Evolutionary conservation across 2,113 vertebrate species (phyloP).

Genomic region (Piliocolobus tephrosceles): DNA sequence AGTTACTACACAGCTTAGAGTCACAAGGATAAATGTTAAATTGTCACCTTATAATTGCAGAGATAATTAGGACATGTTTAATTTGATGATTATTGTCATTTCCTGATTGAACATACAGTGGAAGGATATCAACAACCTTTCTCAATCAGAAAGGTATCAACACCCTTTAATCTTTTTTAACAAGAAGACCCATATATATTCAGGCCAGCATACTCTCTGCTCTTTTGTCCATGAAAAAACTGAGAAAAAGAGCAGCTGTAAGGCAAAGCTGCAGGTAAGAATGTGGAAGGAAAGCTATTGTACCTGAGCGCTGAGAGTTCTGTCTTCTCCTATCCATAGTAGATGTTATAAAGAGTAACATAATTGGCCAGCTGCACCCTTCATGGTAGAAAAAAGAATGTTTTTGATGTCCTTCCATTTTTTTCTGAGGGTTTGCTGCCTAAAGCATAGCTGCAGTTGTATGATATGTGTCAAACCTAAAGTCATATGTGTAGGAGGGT

Average conservation of each 20-base stretch:
- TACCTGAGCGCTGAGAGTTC: background rate
- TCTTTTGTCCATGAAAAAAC: background rate
- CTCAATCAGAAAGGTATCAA: background rate
- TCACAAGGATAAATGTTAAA: background rate
- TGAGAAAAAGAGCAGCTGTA: background rate
- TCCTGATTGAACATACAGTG: background rate
- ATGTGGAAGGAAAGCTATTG: background rate
- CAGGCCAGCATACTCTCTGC: background rate
- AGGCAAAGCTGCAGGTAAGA: background rate
- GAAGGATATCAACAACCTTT: background rate
- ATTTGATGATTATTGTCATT: background rate
- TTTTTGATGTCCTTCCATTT: background rate
- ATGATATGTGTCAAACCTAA: background rate
- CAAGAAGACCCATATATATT: background rate
- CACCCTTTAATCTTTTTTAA: background rate
- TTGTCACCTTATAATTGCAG: background rate
- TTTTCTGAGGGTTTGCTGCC: background rate
- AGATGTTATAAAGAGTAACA: background rate
- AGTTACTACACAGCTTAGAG: background rate
- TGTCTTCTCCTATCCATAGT: background rate
- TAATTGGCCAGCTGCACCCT: background rate
- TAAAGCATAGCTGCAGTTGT: background rate
- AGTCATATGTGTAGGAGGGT: background rate
- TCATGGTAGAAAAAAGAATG: background rate
- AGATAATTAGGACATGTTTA: conserved; percentile 14